These are phyloP conservation scores for Campopleginae sp. DNA, from an alignment of 2,888 invertebrate species.

Conservation along the genomic window DNA sequence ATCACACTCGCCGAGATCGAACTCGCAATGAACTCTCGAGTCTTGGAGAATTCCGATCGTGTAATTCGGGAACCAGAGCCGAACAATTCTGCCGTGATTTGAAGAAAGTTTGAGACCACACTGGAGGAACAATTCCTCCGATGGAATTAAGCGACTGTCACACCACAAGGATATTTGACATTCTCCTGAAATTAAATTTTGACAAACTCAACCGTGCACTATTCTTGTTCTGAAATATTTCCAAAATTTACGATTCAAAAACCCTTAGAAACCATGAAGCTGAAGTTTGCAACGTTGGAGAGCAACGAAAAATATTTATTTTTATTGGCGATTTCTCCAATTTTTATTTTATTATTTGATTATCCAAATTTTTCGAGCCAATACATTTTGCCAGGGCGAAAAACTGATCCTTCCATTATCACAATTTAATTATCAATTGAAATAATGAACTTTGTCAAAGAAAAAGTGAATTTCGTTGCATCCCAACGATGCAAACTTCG, in stretches of 20 bases:
- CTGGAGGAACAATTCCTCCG: conserved; percentile 45
- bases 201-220: background rate
- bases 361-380: no score
- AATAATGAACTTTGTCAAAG: no score
- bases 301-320: no score
- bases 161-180: background rate
- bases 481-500: no score
- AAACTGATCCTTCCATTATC: no score
- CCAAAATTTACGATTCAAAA: background rate
- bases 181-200: background rate
- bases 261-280: no score
- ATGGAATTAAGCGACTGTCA: background rate
- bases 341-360: no score
- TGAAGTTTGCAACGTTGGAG: no score
- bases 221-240: background rate
- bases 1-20: conserved; percentile 35
- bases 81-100: conserved; percentile 7
- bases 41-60: background rate
- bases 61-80: background rate
- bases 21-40: conserved; percentile 50
- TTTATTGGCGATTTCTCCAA: no score
- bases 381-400: no score
- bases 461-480: no score
- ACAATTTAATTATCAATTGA: no score
- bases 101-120: conserved; percentile 38